Base-by-base conservation (phyloP, 2,888 invertebrate species). In the Drosophila antonietae region DNA sequence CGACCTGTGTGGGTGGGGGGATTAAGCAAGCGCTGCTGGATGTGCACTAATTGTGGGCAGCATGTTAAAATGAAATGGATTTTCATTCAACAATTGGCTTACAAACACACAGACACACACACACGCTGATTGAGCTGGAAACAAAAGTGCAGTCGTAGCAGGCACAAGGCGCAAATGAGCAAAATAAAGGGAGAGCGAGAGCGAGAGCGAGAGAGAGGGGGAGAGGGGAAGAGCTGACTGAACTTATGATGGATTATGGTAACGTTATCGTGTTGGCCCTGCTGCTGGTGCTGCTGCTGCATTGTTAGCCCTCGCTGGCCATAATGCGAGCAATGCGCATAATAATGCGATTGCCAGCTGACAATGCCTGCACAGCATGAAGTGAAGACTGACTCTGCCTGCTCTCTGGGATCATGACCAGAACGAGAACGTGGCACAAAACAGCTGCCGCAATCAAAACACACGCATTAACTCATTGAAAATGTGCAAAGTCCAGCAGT, bases 1-100 rank as follows among this genome's bases (percentile, higher is more conserved):
- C 49, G 59, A 59, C 59, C 59, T 49, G 46, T 6, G 28, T 37
- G 59, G 35, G 43, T n/a, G 37, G n/a, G 39, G 28, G 43, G 41
- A 15, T 62, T 75, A 73, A 80, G 88, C 77, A 73, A 86, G 74
- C 76, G 67, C 68, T 68, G 60, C 70, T 79, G 68, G 88, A 69
- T 87, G 81, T 81, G 88, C 87, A 90, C 91, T 90, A 90, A 91
- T 90, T 90, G 90, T 91, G 91, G 89, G 73, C 90, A 90, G 81
- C 90, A 90, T 89, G 91, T 91, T 91, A 90, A 90, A 90, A 90
- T 91, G 86, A 89, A 90, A 91, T 91, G 91, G 90, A 89, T 91
- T 91, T 90, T 86, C 89, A 89, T 81, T 90, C 90, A 88, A 79
- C 88, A 88, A 88, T 88, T 90, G 90, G 86, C 83, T 79, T 70